These are phyloP conservation scores for Phengaris arion DNA, from an alignment of 2,888 invertebrate genomes.

Conservation along the genomic window DNA sequence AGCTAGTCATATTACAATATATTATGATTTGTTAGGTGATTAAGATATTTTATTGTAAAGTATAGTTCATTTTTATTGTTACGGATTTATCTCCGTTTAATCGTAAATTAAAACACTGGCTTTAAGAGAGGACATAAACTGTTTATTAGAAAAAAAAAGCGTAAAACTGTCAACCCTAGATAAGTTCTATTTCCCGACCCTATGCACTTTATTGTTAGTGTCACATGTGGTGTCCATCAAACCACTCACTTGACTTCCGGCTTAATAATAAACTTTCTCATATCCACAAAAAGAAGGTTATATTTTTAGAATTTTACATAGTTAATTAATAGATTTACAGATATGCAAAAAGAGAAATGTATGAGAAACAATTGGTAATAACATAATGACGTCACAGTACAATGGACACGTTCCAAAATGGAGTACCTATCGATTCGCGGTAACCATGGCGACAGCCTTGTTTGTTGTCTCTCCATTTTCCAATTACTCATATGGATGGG, in stretches of 20 bases:
- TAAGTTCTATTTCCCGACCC: neutral
- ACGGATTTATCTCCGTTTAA: no score
- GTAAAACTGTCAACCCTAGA: neutral
- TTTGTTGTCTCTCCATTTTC: slow-evolving; percentile 41
- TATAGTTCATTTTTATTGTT: no score
- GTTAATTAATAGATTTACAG: no score
- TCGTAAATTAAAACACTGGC: no score
- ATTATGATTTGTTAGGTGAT: no score
- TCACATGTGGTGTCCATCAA: neutral
- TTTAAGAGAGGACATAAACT: no score
- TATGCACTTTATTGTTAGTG: neutral
- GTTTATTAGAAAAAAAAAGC: neutral
- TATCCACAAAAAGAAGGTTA: neutral
- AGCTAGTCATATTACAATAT: no score
- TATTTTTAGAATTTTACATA: no score
- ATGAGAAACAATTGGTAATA: neutral
- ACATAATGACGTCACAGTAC: slow-evolving; percentile 13
- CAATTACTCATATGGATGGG: slow-evolving; percentile 29
- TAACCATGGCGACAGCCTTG: slow-evolving; percentile 46
- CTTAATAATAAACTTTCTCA: neutral
- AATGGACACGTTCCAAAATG: slow-evolving; percentile 46
- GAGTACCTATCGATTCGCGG: slow-evolving; percentile 46
- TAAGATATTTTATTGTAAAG: no score
- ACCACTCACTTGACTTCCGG: neutral
- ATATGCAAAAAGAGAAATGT: no score